These are phyloP conservation scores for Torymus aiolomorphi DNA, from an alignment of 2,888 invertebrate genomes.

Conservation along the genomic window DNA sequence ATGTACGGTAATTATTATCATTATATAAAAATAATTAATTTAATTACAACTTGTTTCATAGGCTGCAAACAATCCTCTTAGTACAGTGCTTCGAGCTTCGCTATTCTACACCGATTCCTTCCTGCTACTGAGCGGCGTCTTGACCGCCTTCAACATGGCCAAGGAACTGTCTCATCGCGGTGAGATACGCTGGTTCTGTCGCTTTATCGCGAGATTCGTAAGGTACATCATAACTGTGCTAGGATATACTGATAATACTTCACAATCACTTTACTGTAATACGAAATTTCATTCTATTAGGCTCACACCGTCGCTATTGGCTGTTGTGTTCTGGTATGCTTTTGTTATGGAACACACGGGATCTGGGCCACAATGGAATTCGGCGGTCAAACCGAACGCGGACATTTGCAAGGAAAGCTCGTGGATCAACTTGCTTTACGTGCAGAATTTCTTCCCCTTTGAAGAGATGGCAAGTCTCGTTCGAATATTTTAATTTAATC, in stretches of 20 bases:
- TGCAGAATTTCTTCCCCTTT: constrained; percentile 83
- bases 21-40: too few species aligned
- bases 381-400: constrained; percentile 80
- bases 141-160: constrained; percentile 81
- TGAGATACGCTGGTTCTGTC: constrained; percentile 79
- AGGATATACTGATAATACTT: too few species aligned
- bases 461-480: constrained; percentile 80
- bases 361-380: constrained; percentile 83
- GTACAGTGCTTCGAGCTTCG: constrained; percentile 80
- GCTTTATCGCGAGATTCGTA: constrained; percentile 79
- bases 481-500: not conserved
- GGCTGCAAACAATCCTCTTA: constrained; percentile 79
- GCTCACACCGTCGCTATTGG: constrained; percentile 81
- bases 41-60: constrained; percentile 64
- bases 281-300: constrained; percentile 72
- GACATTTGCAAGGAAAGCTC: constrained; percentile 81
- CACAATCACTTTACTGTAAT: not conserved
- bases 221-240: constrained; percentile 72
- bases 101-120: constrained; percentile 83
- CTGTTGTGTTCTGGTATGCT: constrained; percentile 82
- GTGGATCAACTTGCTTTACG: constrained; percentile 83
- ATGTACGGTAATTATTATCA: too few species aligned
- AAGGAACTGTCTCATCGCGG: constrained; percentile 77
- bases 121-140: constrained; percentile 81
- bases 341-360: constrained; percentile 82